Base-by-base conservation (phyloP, 2,113 vertebrate genomes). In the Megaleporinus macrocephalus region DNA sequence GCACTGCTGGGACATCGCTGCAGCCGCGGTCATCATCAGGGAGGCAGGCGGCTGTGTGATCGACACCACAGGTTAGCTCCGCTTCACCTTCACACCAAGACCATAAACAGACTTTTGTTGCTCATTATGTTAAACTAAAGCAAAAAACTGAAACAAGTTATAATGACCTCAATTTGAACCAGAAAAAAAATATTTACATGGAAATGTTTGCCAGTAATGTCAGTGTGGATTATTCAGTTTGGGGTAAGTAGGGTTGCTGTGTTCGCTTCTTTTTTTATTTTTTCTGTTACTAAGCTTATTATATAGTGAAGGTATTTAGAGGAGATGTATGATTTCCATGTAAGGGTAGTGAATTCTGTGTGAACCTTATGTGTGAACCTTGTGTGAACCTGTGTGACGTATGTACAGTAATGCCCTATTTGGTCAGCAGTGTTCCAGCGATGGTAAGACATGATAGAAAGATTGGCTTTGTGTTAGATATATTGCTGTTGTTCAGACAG, bases 1-100 rank as follows among this genome's bases (percentile, higher is more conserved):
- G 47, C 96, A 97, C 88, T 97, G 96, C 91, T 97, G 96, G 96
- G 96, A 97, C 87, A 80, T 97, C 88, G 96, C 96, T 0, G 95
- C 96, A 0, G 96, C 95, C 0, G 95, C 95, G 0, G 94, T 97
- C 79, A 96, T 97, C 78, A 95, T 97, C 65, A 90, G 94, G 85
- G 96, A 97, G 89, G 96, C 96, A 0, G 96, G 96, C 0, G 96
- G 95, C 51, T 89, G 89, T 9, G 94, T 97, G 84, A 95, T 96
- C 16, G 96, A 97, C 88, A 96, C 96, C 24, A 94, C 95, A 86
- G 95, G 96, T 97, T 87, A 90, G 94, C 80, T 20, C 26, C 22
- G n/a, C 30, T 18, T 47, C 53, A 44, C 44, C 16, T 57, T 51
- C 29, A 68, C 30, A 57, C 4, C 6, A 73, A 20, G 59, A 53